Conservation (phyloP, 2,113 vertebrate species). For the Calidris pygmaea region DNA sequence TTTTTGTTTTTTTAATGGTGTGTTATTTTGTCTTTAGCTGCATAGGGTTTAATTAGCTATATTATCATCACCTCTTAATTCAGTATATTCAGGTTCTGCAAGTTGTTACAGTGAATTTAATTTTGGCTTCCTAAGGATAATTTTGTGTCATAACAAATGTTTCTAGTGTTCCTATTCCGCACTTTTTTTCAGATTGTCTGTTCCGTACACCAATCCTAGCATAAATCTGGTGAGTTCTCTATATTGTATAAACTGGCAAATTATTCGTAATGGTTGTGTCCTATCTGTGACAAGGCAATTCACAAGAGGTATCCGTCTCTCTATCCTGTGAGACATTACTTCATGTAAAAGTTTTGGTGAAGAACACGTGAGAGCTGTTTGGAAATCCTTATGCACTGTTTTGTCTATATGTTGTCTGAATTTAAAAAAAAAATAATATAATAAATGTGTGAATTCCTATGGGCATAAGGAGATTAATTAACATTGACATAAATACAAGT, state of each 20-base stretch:
- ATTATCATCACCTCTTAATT: neutral
- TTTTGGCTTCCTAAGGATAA: neutral
- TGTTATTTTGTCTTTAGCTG: neutral
- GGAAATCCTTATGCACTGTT: neutral
- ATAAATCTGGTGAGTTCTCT: neutral
- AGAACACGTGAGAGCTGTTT: neutral
- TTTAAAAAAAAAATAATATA: neutral
- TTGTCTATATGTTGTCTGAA: neutral
- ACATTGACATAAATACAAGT: neutral
- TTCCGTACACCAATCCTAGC: neutral
- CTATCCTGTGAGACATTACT: rapidly evolving
- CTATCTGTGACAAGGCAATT: neutral
- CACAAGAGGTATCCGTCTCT: neutral
- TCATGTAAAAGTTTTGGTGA: neutral
- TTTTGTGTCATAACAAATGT: neutral
- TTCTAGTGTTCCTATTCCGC: neutral
- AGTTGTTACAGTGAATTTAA: neutral
- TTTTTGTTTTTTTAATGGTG: neutral
- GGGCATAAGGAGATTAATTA: neutral
- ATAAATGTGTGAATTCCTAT: neutral
- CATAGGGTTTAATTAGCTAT: neutral
- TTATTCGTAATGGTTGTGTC: neutral
- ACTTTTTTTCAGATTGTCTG: neutral
- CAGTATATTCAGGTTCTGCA: neutral
- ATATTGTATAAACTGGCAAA: neutral